Percentiles rank a stretch among this genome's conserved stretches.
phyloP scores from a whole-genome alignment of 1,140 invertebrate species.

The Drosophila sucinea region DNA sequence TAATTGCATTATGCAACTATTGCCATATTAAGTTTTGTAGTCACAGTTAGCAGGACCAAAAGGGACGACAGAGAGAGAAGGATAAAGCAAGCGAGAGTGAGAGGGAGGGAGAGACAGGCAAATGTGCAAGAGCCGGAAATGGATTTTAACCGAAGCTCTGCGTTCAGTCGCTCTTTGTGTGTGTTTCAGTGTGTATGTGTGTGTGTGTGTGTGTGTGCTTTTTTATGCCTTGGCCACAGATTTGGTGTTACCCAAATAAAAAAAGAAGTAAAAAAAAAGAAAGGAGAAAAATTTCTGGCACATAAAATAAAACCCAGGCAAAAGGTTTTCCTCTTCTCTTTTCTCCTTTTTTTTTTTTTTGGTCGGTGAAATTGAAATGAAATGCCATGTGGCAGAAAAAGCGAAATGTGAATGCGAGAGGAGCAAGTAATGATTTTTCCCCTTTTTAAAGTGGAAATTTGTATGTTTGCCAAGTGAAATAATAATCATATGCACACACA shows the following conservation, averaged over 20 bases:
- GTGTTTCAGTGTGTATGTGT: slow-evolving; percentile 4
- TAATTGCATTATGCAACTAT: slow-evolving; percentile 82
- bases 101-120: slow-evolving; percentile 17
- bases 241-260: slow-evolving; percentile 41
- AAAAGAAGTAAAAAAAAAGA: slow-evolving; percentile 1
- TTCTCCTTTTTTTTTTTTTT: slow-evolving; percentile 10
- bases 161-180: slow-evolving; percentile 16
- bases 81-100: slow-evolving; percentile 4
- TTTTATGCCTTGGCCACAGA: slow-evolving; percentile 57
- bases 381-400: slow-evolving; percentile 27
- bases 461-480: not conserved
- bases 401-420: not conserved
- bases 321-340: slow-evolving; percentile 2
- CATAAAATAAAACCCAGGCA: slow-evolving; percentile 34
- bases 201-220: slow-evolving; percentile 21
- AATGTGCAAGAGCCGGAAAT: slow-evolving; percentile 66
- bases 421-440: not conserved
- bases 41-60: slow-evolving; percentile 50
- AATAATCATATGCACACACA: slow-evolving; percentile 8
- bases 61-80: not conserved
- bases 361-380: slow-evolving; percentile 43
- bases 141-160: slow-evolving; percentile 58
- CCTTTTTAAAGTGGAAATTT: slow-evolving; percentile 11
- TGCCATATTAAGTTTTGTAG: slow-evolving; percentile 74
- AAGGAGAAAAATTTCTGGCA: slow-evolving; percentile 38